Evolutionary conservation across 1,140 invertebrate genomes (phyloP).

Genomic region (Lamellibrachia luymesi): DNA sequence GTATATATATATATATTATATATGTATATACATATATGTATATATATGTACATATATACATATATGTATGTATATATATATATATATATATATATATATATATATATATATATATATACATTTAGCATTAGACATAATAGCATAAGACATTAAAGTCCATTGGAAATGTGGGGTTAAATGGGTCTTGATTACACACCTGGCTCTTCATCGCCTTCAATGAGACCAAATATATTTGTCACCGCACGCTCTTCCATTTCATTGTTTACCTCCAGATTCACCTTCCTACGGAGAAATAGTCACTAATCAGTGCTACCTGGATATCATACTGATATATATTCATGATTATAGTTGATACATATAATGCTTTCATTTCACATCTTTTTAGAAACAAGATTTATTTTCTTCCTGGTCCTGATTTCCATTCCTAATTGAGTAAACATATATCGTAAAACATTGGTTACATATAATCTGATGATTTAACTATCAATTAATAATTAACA

Average conservation of each 20-base stretch:
- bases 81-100: too few relatives aligned
- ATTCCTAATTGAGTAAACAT: not conserved
- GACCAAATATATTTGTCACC: conserved; percentile 43
- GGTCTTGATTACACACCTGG: conserved; percentile 34
- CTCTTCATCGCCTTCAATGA: conserved; percentile 42
- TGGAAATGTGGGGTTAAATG: too few relatives aligned
- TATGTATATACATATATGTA: too few relatives aligned
- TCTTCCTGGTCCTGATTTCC: too few relatives aligned
- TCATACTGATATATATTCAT: too few relatives aligned
- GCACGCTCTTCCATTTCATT: conserved; percentile 33
- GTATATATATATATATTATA: too few relatives aligned
- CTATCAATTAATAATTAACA: too few relatives aligned
- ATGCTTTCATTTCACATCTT: not conserved
- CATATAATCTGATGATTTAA: not conserved
- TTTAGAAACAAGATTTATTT: not conserved
- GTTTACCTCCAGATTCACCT: conserved; percentile 32
- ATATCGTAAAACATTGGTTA: not conserved
- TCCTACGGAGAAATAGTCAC: not conserved
- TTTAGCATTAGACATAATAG: too few relatives aligned
- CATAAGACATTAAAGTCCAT: too few relatives aligned
- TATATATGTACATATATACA: too few relatives aligned
- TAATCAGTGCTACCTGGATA: not conserved
- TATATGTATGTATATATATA: too few relatives aligned
- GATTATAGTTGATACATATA: not conserved
- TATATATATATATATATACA: too few relatives aligned